Percentiles rank a stretch among this genome's conserved stretches.
Evolutionary conservation across 2,113 vertebrate genomes (phyloP).

Genomic region (Ptyas mucosa): DNA sequence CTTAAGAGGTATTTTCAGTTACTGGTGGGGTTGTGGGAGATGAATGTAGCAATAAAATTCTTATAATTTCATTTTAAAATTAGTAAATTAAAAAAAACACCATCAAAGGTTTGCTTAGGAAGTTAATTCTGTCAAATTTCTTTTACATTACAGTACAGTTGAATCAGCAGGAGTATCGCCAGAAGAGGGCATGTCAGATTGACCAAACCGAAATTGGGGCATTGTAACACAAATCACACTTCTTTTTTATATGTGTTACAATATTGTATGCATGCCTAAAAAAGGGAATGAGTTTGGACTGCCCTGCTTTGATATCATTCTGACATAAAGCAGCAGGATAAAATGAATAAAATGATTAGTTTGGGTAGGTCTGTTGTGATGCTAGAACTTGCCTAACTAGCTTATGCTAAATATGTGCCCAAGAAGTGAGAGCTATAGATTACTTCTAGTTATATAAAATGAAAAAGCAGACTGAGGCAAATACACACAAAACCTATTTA

Average conservation of each 20-base stretch:
- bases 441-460: not conserved
- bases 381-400: not conserved
- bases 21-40: not conserved
- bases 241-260: not conserved
- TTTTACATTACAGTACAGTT: not conserved
- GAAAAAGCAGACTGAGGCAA: not conserved
- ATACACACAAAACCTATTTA: not conserved
- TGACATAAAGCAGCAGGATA: not conserved
- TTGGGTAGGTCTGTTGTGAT: not conserved
- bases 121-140: not conserved
- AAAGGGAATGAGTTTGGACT: not conserved
- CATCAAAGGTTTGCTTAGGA: not conserved
- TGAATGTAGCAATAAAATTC: not conserved
- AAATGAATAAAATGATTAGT: not conserved
- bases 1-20: not conserved
- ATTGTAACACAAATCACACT: not conserved
- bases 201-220: not conserved
- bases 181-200: not conserved
- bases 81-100: not conserved
- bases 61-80: not conserved
- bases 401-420: not conserved
- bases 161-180: not conserved
- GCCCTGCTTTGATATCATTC: not conserved
- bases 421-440: not conserved
- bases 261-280: not conserved